A percentile compares a stretch with the other conserved stretches of the same genome.
Evolutionary conservation across 2,888 invertebrate genomes (phyloP).

Genomic region (Yponomeuta malinellus): DNA sequence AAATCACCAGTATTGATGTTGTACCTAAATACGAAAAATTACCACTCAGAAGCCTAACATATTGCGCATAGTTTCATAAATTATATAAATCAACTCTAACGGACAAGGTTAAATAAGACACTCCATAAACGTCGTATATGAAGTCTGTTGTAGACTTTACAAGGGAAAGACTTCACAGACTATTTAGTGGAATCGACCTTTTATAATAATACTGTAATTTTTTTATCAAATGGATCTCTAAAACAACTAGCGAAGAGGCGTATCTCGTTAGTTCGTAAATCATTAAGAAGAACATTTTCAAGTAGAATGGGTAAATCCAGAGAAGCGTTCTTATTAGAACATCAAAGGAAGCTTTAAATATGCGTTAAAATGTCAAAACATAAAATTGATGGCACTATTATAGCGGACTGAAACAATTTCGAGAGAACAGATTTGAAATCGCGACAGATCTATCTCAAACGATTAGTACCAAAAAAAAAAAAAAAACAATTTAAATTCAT

Average conservation of each 20-base stretch:
- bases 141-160: too few species aligned
- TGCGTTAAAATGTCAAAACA: slow-evolving; percentile 70
- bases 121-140: too few species aligned
- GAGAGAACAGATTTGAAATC: background rate
- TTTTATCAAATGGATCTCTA: background rate
- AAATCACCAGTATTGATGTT: too few species aligned
- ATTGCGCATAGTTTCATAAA: too few species aligned
- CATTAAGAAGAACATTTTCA: background rate
- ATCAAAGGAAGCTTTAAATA: slow-evolving; percentile 71
- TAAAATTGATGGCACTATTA: slow-evolving; percentile 54
- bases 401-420: background rate
- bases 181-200: too few species aligned
- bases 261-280: background rate
- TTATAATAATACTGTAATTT: background rate
- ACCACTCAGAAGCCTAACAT: too few species aligned
- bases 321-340: slow-evolving; percentile 35
- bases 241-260: background rate
- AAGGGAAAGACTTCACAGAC: too few species aligned
- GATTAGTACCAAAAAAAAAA: background rate
- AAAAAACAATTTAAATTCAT: background rate
- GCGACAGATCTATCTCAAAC: background rate
- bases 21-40: too few species aligned
- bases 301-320: slow-evolving; percentile 45
- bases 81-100: too few species aligned
- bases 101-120: too few species aligned